Evolutionary conservation across 2,797 vertebrate genomes (phyloP), one percentile per base, ranked within the genome.

Genomic region (Sebastolobus altivelis): DNA sequence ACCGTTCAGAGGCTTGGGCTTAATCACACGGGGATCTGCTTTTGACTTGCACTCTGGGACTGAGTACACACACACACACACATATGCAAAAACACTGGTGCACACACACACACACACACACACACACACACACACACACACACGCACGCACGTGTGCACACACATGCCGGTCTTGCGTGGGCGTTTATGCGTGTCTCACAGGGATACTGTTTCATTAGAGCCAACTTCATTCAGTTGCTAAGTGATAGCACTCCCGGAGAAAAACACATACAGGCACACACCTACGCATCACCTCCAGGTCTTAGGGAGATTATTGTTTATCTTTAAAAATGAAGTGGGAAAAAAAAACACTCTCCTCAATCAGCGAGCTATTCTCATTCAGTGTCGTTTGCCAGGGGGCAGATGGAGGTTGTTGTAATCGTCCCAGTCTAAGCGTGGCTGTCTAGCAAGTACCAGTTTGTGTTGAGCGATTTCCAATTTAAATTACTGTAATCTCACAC

Each of bases 171-270:
- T 74, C 84, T 25, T 81, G 89, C 79, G 94, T 93, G 88, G 93
- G 93, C 85, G 91, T 88, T 72, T 58, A 33, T 77, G 37, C 65
- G 72, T 84, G 88, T 92, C 93, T 90, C 92, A 56, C 82, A 89
- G 92, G 93, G 79, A 93, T 79, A 82, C 72, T 82, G 88, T 92
- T 93, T 93, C 90, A 94, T 94, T 93, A 94, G 84, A 87, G 87
- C 78, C 88, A 84, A 87, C 88, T 91, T 90, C 82, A 84, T 89
- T 92, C 86, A 88, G 94, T 95, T 95, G 93, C 93, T 95, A 94
- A 94, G 94, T 92, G 93, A 95, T 93, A 88, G 85, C 91, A 69
- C 91, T 91, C 82, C 82, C 25, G 20, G 58, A 91, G 90, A 91
- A 92, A 93, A 94, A 94, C 87, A 93, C 86, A 93, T 72, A 85